Percentiles rank a stretch among this genome's conserved stretches.
Evolutionary conservation across 2,888 invertebrate species (phyloP).

Genomic region (Nomada lathburiana): DNA sequence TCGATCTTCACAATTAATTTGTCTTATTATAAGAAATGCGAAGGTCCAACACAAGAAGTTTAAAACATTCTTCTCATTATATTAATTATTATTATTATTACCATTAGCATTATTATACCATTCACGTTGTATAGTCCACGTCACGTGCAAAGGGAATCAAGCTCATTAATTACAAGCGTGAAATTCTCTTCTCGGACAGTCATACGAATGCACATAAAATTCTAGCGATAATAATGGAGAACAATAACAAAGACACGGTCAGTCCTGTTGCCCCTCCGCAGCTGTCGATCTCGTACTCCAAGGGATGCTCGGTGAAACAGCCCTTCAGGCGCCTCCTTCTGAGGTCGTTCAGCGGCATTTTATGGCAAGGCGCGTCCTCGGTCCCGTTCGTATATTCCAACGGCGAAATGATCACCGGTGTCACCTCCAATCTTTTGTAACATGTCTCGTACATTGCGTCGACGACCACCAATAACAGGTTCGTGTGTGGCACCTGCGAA

Average conservation of each 20-base stretch:
- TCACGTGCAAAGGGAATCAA: background rate
- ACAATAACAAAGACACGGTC: slow-evolving; percentile 69
- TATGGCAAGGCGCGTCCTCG: slow-evolving; percentile 89
- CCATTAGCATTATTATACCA: background rate
- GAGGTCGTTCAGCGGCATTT: slow-evolving; percentile 89
- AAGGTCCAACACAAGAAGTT: background rate
- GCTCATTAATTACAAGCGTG: too few relatives aligned
- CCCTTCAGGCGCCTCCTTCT: slow-evolving; percentile 89
- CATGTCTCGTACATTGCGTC: slow-evolving; percentile 86
- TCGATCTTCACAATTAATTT: background rate
- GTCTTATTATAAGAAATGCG: background rate
- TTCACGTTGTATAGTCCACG: background rate
- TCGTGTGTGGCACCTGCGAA: slow-evolving; percentile 88
- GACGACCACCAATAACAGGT: slow-evolving; percentile 91
- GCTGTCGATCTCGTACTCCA: slow-evolving; percentile 85
- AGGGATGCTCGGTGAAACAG: slow-evolving; percentile 91
- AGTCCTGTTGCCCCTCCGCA: slow-evolving; percentile 83
- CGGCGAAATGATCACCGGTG: slow-evolving; percentile 84
- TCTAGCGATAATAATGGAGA: slow-evolving; percentile 59
- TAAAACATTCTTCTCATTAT: background rate
- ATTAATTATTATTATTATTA: background rate
- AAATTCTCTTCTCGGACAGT: slow-evolving; percentile 5
- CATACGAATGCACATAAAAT: slow-evolving; percentile 56
- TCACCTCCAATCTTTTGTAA: slow-evolving; percentile 85
- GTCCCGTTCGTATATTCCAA: slow-evolving; percentile 82